phyloP scores from a whole-genome alignment of 2,113 vertebrate genomes.

The Cynopterus brachyotis region DNA sequence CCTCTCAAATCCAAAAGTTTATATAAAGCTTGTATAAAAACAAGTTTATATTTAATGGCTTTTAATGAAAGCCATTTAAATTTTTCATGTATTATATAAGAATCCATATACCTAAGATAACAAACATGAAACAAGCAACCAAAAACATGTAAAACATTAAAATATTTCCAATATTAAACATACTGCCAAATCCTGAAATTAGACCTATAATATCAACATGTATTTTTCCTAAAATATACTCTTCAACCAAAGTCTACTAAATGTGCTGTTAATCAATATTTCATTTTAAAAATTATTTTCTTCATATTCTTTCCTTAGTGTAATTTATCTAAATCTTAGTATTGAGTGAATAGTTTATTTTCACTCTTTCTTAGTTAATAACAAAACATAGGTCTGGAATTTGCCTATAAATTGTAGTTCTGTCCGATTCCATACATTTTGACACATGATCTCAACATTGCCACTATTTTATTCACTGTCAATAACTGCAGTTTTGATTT shows the following conservation, averaged over 20 bases:
- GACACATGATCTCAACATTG: not conserved
- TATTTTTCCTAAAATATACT: not conserved
- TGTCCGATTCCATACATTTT: not conserved
- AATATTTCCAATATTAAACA: slow-evolving; percentile 9
- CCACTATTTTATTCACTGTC: slow-evolving; percentile 9
- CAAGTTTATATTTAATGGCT: not conserved
- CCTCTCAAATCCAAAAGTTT: not conserved
- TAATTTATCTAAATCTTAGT: not conserved
- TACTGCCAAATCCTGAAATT: not conserved
- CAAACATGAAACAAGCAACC: slow-evolving; percentile 19
- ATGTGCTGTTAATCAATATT: not conserved
- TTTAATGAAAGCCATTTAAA: not conserved
- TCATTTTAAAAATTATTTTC: not conserved
- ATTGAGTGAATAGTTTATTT: not conserved
- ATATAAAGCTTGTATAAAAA: not conserved
- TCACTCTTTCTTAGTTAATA: not conserved
- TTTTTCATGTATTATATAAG: not conserved
- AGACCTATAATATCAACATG: not conserved
- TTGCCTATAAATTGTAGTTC: not conserved
- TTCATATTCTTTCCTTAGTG: not conserved
- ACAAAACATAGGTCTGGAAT: not conserved
- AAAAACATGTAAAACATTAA: not conserved
- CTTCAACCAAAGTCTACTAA: not conserved
- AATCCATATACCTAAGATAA: not conserved
- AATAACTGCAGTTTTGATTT: slow-evolving; percentile 54